phyloP scores from a whole-genome alignment of 2,113 vertebrate species.

The Gambusia holbrooki region DNA sequence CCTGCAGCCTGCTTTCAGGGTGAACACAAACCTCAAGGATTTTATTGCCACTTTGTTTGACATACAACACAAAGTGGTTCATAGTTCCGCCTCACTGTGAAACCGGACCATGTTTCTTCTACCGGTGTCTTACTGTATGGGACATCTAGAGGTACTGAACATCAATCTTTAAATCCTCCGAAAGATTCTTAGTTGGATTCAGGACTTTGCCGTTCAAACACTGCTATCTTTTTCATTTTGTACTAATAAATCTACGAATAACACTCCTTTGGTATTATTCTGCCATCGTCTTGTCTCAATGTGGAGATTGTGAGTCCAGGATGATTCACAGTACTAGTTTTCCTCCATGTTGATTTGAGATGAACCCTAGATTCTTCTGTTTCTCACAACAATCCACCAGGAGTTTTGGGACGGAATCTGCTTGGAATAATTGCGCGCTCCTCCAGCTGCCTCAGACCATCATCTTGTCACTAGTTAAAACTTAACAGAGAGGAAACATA shows the following conservation, averaged over 20 bases:
- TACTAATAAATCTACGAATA: no score
- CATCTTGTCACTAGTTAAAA: constrained; percentile 24
- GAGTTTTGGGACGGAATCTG: constrained; percentile 12
- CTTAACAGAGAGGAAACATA: constrained; percentile 21
- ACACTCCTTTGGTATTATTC: not conserved
- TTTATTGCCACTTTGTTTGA: not conserved
- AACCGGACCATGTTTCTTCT: no score
- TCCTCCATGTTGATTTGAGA: not conserved
- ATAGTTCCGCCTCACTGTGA: not conserved
- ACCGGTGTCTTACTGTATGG: no score
- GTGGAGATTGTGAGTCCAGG: not conserved
- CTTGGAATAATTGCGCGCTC: not conserved
- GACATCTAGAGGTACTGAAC: no score
- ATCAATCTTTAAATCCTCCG: no score
- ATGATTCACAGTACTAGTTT: not conserved
- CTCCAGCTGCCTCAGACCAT: not conserved
- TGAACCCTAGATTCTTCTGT: not conserved
- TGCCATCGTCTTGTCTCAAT: not conserved
- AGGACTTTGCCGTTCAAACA: not conserved
- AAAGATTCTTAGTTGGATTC: no score
- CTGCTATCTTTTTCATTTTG: not conserved
- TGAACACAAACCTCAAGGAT: not conserved
- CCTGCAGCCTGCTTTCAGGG: not conserved
- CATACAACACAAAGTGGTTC: not conserved
- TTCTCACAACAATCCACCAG: not conserved